phyloP scores from a whole-genome alignment of 1,140 invertebrate species.

The Macrotrachela quadricornifera region DNA sequence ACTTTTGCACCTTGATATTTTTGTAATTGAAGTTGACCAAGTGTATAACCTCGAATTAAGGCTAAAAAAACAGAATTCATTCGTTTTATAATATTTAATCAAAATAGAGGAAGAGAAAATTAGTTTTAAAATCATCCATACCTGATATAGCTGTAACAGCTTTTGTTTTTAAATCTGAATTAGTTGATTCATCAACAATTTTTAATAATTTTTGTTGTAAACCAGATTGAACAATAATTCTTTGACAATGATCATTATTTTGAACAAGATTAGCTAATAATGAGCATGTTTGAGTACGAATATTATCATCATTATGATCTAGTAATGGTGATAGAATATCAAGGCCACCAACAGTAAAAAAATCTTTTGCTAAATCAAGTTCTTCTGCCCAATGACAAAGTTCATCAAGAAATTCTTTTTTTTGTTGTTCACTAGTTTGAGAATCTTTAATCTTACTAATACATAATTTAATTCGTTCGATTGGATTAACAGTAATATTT shows the following conservation, averaged over 20 bases:
- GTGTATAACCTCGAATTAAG: background rate
- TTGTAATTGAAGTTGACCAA: background rate
- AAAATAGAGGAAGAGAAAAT: no score
- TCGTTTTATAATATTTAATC: no score
- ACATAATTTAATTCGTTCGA: conserved; percentile 39
- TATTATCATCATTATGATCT: conserved; percentile 36
- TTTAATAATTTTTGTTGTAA: conserved; percentile 41
- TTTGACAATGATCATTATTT: conserved; percentile 54
- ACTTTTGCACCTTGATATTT: background rate
- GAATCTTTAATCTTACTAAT: conserved; percentile 37
- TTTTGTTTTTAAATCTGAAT: conserved; percentile 39
- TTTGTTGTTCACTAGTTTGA: conserved; percentile 34
- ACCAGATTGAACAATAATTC: conserved; percentile 38
- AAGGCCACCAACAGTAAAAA: conserved; percentile 56
- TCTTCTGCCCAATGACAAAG: conserved; percentile 43
- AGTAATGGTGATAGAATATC: conserved; percentile 43
- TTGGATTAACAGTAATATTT: conserved; percentile 42
- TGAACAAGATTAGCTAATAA: conserved; percentile 49
- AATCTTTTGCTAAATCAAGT: conserved; percentile 53
- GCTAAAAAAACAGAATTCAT: background rate
- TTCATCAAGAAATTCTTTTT: conserved; percentile 37
- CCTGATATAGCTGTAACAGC: conserved; percentile 52
- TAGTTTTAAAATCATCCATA: no score
- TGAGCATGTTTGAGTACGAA: conserved; percentile 41
- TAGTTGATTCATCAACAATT: conserved; percentile 40